These are phyloP conservation scores for Drosophila truncata DNA, from an alignment of 1,140 invertebrate genomes.

Conservation along the genomic window DNA sequence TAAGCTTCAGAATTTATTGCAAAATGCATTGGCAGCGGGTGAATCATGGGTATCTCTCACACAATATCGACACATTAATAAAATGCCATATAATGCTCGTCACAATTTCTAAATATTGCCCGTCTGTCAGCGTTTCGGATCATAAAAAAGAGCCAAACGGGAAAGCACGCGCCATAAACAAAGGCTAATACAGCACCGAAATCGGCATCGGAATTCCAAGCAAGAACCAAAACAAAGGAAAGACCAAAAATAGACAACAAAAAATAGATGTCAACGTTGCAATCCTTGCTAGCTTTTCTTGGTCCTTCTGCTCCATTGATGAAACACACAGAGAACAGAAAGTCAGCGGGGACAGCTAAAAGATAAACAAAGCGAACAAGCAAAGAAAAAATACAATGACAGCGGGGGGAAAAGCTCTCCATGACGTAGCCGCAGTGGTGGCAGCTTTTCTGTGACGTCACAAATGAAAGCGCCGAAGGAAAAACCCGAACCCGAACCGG, in stretches of 20 bases:
- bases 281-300: conserved; percentile 30
- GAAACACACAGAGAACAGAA: conserved; percentile 39
- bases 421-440: conserved; percentile 44
- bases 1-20: conserved; percentile 11
- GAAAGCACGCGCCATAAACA: conserved; percentile 41
- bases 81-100: conserved; percentile 64
- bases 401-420: conserved; percentile 44
- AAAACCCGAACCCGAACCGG: conserved; percentile 13
- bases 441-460: conserved; percentile 71
- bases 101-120: conserved; percentile 51
- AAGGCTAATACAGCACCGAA: conserved; percentile 4
- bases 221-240: conserved; percentile 34
- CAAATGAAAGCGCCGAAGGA: conserved; percentile 42
- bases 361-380: conserved; percentile 45
- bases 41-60: conserved; percentile 42
- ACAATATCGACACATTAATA: conserved; percentile 56
- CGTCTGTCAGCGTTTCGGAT: conserved; percentile 37
- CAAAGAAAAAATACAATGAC: conserved; percentile 44
- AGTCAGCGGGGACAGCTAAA: conserved; percentile 46
- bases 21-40: conserved; percentile 7
- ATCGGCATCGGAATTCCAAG: not conserved
- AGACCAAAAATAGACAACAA: not conserved
- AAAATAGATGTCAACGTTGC: conserved; percentile 45
- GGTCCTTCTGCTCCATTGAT: conserved; percentile 40
- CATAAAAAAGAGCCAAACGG: conserved; percentile 41